Conservation (phyloP, 2,888 invertebrate genomes). For the Cecidostiba fungosa region DNA sequence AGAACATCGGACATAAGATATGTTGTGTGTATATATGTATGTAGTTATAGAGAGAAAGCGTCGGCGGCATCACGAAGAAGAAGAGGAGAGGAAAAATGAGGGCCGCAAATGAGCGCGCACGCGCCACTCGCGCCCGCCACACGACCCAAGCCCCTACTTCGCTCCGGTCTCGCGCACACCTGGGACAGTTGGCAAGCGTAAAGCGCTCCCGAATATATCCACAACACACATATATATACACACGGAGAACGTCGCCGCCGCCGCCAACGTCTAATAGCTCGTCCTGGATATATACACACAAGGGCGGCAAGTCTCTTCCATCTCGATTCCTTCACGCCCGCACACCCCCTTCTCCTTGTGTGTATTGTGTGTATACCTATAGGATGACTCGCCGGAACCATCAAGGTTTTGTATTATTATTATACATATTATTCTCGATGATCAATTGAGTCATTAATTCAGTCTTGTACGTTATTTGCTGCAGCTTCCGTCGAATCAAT, state of each 20-base stretch:
- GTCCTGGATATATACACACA: not conserved
- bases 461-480: not conserved
- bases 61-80: not conserved
- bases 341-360: too few relatives aligned
- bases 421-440: not conserved
- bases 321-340: too few relatives aligned
- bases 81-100: conserved; percentile 64
- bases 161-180: conserved; percentile 69
- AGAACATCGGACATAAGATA: not conserved
- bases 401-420: too few relatives aligned
- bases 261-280: not conserved
- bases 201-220: conserved; percentile 51
- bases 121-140: conserved; percentile 77
- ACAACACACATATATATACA: not conserved
- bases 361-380: not conserved
- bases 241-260: not conserved
- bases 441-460: conserved; percentile 55
- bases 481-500: conserved; percentile 56
- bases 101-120: conserved; percentile 62
- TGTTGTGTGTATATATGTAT: not conserved
- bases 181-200: conserved; percentile 80
- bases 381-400: not conserved
- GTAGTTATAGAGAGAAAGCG: not conserved
- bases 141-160: conserved; percentile 72
- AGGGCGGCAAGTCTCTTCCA: not conserved